Evolutionary conservation across 37 sponge, comb jelly and placozoan species (phyloP), one percentile per base, ranked within the genome.

Genomic region (Oopsacas minuta): DNA sequence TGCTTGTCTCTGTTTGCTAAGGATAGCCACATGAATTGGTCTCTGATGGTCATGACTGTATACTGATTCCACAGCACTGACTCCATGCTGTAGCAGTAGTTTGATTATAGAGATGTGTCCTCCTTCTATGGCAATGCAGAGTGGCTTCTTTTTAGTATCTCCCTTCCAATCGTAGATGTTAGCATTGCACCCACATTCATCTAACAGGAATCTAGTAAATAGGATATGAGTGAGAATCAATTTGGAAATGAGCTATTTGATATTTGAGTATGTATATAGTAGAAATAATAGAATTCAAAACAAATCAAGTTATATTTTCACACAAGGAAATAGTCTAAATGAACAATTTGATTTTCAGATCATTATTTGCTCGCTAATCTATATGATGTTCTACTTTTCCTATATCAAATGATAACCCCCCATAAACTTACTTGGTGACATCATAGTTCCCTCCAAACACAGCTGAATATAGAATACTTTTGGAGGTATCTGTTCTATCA

Each of bases 401-500:
- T n/a, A n/a, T n/a, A n/a, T n/a, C n/a, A n/a, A n/a, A n/a, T n/a
- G n/a, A n/a, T n/a, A n/a, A n/a, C n/a, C n/a, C n/a, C n/a, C 51
- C 51, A 46, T 12, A 46, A 25, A 61, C 75, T 10, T 12, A 61
- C 75, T 61, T 61, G 75, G 75, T 61, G 28, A 61, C 75, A 61
- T 61, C 75, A 12, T 61, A 61, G 30, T 61, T 61, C 1, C 75
- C 75, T 32, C 75, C 75, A 61, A n/a, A 61, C 75, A 61, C 75
- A 61, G 75, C 75, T 61, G 75, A 61, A n/a, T 61, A n/a, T 61
- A 61, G 20, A 61, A 61, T 12, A 10, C 28, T 10, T 34, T 61
- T n/a, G 5, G 75, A 3, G 5, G 30, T 12, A n/a, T 61, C 75
- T 25, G 22, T 34, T 61, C 75, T 61, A 34, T 61, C 30, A 7